Evolutionary conservation across 2,113 vertebrate genomes (phyloP), one percentile per base, ranked within the genome.

Genomic region (Notothenia rossii): DNA sequence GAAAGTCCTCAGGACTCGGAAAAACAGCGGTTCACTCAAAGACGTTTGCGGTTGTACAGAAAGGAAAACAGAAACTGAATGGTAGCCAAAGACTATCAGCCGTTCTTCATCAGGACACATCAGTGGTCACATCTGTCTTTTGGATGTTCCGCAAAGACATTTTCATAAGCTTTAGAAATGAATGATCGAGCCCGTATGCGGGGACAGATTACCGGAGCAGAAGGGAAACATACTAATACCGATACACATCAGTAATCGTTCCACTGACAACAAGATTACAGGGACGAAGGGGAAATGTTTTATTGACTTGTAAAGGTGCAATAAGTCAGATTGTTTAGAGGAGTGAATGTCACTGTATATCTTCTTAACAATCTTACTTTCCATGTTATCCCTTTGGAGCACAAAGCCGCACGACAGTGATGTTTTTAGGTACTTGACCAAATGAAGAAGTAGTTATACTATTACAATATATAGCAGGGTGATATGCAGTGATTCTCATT

Each of bases 81-180:
- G 17, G 46, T 12, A 55, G 79, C 78, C 84, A 77, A 60, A 79
- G 67, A 70, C 50, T 49, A 72, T 76, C 33, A 82, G 51, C 55
- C 5, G 11, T 12, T 71, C 69, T 66, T 86, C 58, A 75, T 78
- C 71, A 59, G 63, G 36, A 59, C 53, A 58, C 45, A 51, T 83
- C 46, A 67, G 33, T 10, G 43, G 45, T 65, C 72, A 69, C 72
- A 59, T 86, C 79, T 79, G 64, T 82, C 78, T 90, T 80, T 62
- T 86, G 46, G 71, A 83, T 76, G 76, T 74, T 61, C 70, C 58
- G 60, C 33, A 29, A 18, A 72, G 83, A 82, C 80, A 55, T 76
- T 87, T 90, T 87, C 81, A 87, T 70, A 72, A 18, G 75, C 77
- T 70, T 70, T 60, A 49, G 51, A 68, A 79, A 29, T 4, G 29